phyloP scores from a whole-genome alignment of 2,797 vertebrate genomes.

The Premnoplex brunnescens region DNA sequence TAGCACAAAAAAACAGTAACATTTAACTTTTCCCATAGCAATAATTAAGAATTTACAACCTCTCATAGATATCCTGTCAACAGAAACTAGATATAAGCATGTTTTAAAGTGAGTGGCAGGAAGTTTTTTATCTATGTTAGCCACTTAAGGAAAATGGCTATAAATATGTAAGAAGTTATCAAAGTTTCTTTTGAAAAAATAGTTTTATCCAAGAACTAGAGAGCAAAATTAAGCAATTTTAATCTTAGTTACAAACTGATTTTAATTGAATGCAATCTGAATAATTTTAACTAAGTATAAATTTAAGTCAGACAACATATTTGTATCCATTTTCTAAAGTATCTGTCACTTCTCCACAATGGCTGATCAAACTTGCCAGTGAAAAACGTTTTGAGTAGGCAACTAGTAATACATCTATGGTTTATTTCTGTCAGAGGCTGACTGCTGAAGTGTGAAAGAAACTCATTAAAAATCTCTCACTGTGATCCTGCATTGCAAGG shows the following conservation, averaged over 20 bases:
- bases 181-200: background rate
- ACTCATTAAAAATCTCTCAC: slow-evolving; percentile 83
- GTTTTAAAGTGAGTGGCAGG: background rate
- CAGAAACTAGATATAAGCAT: background rate
- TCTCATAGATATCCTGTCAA: background rate
- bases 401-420: slow-evolving; percentile 72
- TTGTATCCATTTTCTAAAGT: slow-evolving; percentile 59
- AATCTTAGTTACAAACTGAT: background rate
- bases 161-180: background rate
- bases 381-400: slow-evolving; percentile 75
- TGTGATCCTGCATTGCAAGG: slow-evolving; percentile 73
- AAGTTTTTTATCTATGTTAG: background rate
- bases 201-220: background rate
- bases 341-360: slow-evolving; percentile 66
- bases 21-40: background rate
- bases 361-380: slow-evolving; percentile 72
- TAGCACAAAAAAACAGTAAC: background rate
- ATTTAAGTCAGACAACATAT: slow-evolving; percentile 27
- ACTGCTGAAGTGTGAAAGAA: slow-evolving; percentile 81
- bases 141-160: background rate
- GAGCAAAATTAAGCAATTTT: background rate
- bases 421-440: slow-evolving; percentile 77
- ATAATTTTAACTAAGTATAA: slow-evolving; percentile 6
- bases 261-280: slow-evolving; percentile 33
- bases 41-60: background rate